Conservation (phyloP, 2,888 invertebrate genomes). For the Lasioglossum malachurum region DNA sequence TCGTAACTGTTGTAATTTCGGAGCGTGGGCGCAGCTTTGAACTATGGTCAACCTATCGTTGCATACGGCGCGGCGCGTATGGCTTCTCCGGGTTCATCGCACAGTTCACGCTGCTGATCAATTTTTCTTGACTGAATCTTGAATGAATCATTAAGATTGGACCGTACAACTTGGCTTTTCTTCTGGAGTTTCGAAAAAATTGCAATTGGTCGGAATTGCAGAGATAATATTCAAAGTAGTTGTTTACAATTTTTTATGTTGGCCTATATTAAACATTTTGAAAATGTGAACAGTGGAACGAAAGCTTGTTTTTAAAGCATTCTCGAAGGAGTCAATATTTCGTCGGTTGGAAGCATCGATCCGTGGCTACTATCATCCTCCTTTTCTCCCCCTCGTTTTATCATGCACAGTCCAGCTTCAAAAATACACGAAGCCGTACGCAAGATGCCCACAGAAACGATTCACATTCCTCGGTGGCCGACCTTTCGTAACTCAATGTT, state of each 20-base stretch:
- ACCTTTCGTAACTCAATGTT: not conserved
- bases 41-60: not conserved
- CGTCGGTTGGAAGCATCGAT: not conserved
- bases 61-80: not conserved
- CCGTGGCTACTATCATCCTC: conserved; percentile 1
- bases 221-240: no score
- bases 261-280: no score
- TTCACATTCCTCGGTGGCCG: conserved; percentile 17
- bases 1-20: not conserved
- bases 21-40: not conserved
- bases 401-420: conserved; percentile 11
- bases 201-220: no score
- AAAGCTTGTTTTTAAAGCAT: not conserved
- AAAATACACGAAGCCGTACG: conserved; percentile 28
- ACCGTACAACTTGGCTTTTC: no score
- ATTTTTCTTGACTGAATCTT: not conserved
- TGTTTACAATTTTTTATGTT: no score
- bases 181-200: no score
- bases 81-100: conserved; percentile 14
- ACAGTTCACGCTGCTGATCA: not conserved
- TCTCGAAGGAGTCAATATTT: not conserved
- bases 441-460: conserved; percentile 5
- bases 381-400: conserved; percentile 1
- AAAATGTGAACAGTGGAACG: no score
- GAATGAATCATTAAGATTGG: no score